Percentiles rank a stretch among this genome's conserved stretches.
Conservation (phyloP, 1,140 invertebrate genomes). For the Drosophila rhopaloa region DNA sequence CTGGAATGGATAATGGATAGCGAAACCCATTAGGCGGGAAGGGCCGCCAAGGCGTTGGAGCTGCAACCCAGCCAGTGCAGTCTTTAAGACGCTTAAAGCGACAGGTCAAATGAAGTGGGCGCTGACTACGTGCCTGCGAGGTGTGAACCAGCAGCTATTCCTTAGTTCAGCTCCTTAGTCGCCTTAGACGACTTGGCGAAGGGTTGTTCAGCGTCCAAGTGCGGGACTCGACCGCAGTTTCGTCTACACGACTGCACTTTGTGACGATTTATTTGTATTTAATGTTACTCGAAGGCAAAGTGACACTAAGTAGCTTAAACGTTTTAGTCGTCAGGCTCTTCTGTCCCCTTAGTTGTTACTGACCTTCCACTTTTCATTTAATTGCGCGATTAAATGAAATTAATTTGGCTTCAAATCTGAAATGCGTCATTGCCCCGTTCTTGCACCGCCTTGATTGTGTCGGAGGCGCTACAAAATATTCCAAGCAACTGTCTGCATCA, state of each 20-base stretch:
- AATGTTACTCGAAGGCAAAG: slow-evolving; percentile 49
- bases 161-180: not conserved
- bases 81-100: slow-evolving; percentile 52
- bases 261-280: slow-evolving; percentile 75
- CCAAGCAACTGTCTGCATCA: slow-evolving; percentile 9
- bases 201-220: slow-evolving; percentile 1
- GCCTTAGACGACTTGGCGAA: not conserved
- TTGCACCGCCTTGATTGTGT: not conserved
- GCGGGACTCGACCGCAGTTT: slow-evolving; percentile 23
- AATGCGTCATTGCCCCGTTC: slow-evolving; percentile 39
- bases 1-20: slow-evolving; percentile 51
- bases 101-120: slow-evolving; percentile 36
- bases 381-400: slow-evolving; percentile 79
- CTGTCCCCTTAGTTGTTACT: not conserved
- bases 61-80: slow-evolving; percentile 22
- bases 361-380: slow-evolving; percentile 65
- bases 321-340: slow-evolving; percentile 39
- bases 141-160: slow-evolving; percentile 32
- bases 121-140: slow-evolving; percentile 37
- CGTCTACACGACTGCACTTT: slow-evolving; percentile 53
- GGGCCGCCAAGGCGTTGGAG: slow-evolving; percentile 11
- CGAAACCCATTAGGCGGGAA: slow-evolving; percentile 46
- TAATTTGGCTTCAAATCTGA: slow-evolving; percentile 63
- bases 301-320: slow-evolving; percentile 77
- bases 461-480: slow-evolving; percentile 1